Conservation (phyloP, 2,113 vertebrate species). For the Triplophysa rosa region DNA sequence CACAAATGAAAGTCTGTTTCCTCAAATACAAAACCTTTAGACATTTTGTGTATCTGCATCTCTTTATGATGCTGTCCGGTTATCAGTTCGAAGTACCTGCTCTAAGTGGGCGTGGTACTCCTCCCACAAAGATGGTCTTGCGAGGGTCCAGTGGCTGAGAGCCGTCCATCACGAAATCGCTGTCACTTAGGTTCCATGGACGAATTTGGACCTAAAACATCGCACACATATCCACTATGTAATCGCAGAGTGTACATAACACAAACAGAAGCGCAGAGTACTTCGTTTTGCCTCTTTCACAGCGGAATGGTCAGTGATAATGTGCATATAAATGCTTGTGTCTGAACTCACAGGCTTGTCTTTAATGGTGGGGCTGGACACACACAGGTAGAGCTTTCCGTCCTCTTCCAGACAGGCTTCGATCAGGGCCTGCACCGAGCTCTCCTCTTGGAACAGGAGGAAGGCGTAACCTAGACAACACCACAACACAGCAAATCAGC, state of each 20-base stretch:
- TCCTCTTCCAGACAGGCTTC: slow-evolving; percentile 98
- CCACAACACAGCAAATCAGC: slow-evolving; percentile 9
- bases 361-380: slow-evolving; percentile 98
- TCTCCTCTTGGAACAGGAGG: slow-evolving; percentile 98
- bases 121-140: slow-evolving; percentile 99
- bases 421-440: slow-evolving; percentile 94
- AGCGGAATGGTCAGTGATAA: background rate
- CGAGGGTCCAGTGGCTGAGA: slow-evolving; percentile 96
- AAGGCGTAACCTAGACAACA: slow-evolving; percentile 89
- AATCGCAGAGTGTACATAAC: too few species aligned
- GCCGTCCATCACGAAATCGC: slow-evolving; percentile 98
- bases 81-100: slow-evolving; percentile 75
- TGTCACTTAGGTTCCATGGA: slow-evolving; percentile 97
- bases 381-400: slow-evolving; percentile 95
- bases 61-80: background rate
- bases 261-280: background rate
- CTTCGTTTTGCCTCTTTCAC: too few species aligned
- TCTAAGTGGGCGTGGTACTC: slow-evolving; percentile 92
- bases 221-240: background rate
- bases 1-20: too few species aligned
- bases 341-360: slow-evolving; percentile 92
- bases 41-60: background rate
- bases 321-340: background rate
- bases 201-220: slow-evolving; percentile 90
- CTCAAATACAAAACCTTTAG: background rate